Percentiles rank a stretch among this genome's conserved stretches.
phyloP scores from a whole-genome alignment of 1,140 invertebrate species.

The Tyrophagus putrescentiae region DNA sequence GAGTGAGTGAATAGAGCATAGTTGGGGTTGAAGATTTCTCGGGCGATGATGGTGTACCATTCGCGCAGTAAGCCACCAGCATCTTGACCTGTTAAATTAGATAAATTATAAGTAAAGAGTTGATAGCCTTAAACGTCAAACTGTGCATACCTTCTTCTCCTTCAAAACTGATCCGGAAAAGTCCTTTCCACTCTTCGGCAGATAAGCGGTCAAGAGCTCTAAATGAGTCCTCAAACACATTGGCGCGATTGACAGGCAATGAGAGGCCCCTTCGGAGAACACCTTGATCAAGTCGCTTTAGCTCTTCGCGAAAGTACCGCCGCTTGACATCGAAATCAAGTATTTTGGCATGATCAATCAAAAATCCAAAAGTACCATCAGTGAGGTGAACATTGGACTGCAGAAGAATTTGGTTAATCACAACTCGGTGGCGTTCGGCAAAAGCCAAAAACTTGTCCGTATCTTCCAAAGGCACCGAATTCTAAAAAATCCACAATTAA shows the following conservation, averaged over 20 bases:
- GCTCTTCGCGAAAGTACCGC: slow-evolving; percentile 70
- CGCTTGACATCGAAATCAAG: slow-evolving; percentile 85
- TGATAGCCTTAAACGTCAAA: no score
- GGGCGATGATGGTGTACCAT: slow-evolving; percentile 86
- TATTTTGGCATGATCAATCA: slow-evolving; percentile 75
- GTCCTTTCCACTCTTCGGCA: slow-evolving; percentile 80
- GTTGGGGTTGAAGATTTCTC: slow-evolving; percentile 90
- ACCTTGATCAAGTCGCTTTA: slow-evolving; percentile 62
- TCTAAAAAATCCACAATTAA: no score
- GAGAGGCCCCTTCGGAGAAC: slow-evolving; percentile 69
- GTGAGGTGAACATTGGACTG: slow-evolving; percentile 68
- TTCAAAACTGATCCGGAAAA: slow-evolving; percentile 89
- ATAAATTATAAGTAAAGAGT: no score
- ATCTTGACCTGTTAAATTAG: no score
- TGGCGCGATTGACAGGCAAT: slow-evolving; percentile 65
- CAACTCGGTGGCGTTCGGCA: slow-evolving; percentile 69
- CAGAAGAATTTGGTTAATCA: slow-evolving; percentile 77
- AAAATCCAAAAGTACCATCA: slow-evolving; percentile 72
- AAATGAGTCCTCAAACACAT: slow-evolving; percentile 84
- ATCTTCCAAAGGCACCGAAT: no score
- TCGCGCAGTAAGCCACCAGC: slow-evolving; percentile 76
- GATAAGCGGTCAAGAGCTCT: slow-evolving; percentile 65
- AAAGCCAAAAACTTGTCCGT: slow-evolving; percentile 62
- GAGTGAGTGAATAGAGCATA: slow-evolving; percentile 85
- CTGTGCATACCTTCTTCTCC: slow-evolving; percentile 41